Conservation (phyloP, 2,113 vertebrate genomes). For the Cavia aperea region DNA sequence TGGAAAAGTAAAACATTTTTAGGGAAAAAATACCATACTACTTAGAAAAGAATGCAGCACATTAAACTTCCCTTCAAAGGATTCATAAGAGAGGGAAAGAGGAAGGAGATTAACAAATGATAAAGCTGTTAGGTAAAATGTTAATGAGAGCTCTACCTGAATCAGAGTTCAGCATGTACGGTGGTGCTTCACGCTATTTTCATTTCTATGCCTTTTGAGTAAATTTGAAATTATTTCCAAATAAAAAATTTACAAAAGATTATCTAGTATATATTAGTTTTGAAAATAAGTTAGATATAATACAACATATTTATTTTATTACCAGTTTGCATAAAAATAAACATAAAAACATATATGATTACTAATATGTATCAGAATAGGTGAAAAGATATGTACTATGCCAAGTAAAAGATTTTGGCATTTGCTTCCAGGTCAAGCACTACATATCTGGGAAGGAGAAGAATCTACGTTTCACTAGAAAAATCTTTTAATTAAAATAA, state of each 20-base stretch:
- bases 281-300: not conserved
- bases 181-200: not conserved
- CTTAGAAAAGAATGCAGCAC: not conserved
- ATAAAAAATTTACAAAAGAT: not conserved
- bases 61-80: not conserved
- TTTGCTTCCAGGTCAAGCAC: not conserved
- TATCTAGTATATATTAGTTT: not conserved
- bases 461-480: not conserved
- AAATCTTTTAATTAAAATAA: not conserved
- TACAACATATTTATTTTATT: not conserved
- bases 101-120: not conserved
- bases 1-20: not conserved
- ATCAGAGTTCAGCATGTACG: not conserved
- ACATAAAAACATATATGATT: not conserved
- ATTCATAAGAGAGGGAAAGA: not conserved
- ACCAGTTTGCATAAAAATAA: not conserved
- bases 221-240: constrained; percentile 17
- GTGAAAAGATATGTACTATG: not conserved
- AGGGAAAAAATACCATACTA: not conserved
- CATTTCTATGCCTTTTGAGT: not conserved
- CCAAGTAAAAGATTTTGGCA: not conserved
- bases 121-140: not conserved
- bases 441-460: not conserved
- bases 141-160: not conserved
- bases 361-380: not conserved